Conservation (phyloP, 1,140 invertebrate species). For the silkworm (Bombyx mori) region ASM3026992v2 NC_085134.1:821501-822000, state of each 20-base stretch:
- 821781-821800: slow-evolving; percentile 31
- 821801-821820: slow-evolving; percentile 11
- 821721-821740: slow-evolving; percentile 57
- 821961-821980: slow-evolving; percentile 61
- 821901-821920: slow-evolving; percentile 48
- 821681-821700: slow-evolving; percentile 35
- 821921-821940: slow-evolving; percentile 58
- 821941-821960: slow-evolving; percentile 46
- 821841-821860: slow-evolving; percentile 34
- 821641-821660: slow-evolving; percentile 68
- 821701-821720: slow-evolving; percentile 32
- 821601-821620: slow-evolving; percentile 50
- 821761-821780: slow-evolving; percentile 58
- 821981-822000: slow-evolving; percentile 65
- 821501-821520: slow-evolving; percentile 40
- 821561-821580: slow-evolving; percentile 66
- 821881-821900: slow-evolving; percentile 42
- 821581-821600: slow-evolving; percentile 56
- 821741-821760: slow-evolving; percentile 50
- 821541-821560: slow-evolving; percentile 65
- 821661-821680: slow-evolving; percentile 63
- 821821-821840: slow-evolving; percentile 6
- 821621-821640: slow-evolving; percentile 61
- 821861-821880: slow-evolving; percentile 63
- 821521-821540: slow-evolving; percentile 66